These are phyloP conservation scores for Apamea epomidion DNA, from an alignment of 2,888 invertebrate species.

Conservation along the genomic window DNA sequence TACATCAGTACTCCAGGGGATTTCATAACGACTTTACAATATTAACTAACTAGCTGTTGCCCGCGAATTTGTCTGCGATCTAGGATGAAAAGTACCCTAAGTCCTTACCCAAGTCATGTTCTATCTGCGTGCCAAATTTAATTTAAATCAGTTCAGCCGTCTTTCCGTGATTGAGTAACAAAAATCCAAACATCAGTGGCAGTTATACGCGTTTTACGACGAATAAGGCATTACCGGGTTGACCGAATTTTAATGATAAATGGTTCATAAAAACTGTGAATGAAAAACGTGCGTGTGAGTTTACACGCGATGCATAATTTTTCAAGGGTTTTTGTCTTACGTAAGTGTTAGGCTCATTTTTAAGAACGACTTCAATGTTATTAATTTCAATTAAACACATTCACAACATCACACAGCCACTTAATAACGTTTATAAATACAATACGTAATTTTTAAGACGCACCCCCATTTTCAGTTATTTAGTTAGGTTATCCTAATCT, in stretches of 20 bases:
- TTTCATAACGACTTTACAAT: constrained; percentile 63
- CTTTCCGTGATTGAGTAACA: neutral
- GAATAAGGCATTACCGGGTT: constrained; percentile 20
- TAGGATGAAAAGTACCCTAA: neutral
- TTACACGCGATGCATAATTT: constrained; percentile 22
- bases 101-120: no score
- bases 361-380: neutral
- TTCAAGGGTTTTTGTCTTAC: constrained; percentile 14
- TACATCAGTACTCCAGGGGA: constrained; percentile 50
- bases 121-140: neutral
- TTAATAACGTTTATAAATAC: neutral
- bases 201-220: constrained; percentile 4
- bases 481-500: neutral
- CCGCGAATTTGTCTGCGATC: neutral
- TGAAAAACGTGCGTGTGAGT: constrained; percentile 27
- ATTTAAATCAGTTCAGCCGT: no score
- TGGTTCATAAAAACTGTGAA: constrained; percentile 18
- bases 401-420: neutral
- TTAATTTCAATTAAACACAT: neutral
- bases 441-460: no score
- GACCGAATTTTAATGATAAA: constrained; percentile 32
- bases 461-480: neutral
- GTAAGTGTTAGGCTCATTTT: neutral
- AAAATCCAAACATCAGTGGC: neutral
- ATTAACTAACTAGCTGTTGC: neutral